Percentiles rank a stretch among this genome's conserved stretches.
Conservation (phyloP, 2,888 invertebrate genomes). For the Phortica okadai region DNA sequence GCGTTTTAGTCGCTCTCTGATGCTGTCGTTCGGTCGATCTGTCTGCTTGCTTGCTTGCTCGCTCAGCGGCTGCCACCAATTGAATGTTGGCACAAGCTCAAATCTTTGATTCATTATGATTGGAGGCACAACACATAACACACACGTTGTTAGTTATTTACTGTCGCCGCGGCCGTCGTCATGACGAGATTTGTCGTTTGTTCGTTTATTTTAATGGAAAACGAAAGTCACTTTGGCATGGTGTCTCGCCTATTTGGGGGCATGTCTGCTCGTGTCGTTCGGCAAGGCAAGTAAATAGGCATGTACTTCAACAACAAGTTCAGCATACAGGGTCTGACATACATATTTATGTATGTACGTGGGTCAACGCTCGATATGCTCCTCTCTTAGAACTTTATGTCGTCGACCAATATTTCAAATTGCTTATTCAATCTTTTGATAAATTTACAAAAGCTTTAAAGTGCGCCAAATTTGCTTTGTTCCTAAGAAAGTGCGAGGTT, state of each 20-base stretch:
- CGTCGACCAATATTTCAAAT: too few relatives aligned
- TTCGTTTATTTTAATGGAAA: constrained; percentile 57
- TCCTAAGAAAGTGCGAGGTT: neutral
- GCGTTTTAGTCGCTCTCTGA: neutral
- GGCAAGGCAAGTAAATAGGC: neutral
- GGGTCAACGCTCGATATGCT: neutral
- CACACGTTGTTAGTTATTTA: neutral
- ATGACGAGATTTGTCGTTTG: constrained; percentile 55
- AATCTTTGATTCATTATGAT: constrained; percentile 47
- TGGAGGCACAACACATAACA: too few relatives aligned
- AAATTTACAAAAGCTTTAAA: too few relatives aligned
- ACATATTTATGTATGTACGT: neutral
- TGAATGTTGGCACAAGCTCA: constrained; percentile 59
- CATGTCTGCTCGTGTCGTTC: neutral
- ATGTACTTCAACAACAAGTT: neutral
- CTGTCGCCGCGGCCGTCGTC: constrained; percentile 50
- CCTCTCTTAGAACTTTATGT: too few relatives aligned
- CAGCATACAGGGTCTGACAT: constrained; percentile 8
- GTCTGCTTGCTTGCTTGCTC: constrained; percentile 34
- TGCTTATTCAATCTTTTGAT: too few relatives aligned
- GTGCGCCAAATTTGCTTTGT: too few relatives aligned
- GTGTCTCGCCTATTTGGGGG: constrained; percentile 7
- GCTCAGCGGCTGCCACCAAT: constrained; percentile 34
- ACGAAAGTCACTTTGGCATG: constrained; percentile 53
- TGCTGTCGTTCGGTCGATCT: constrained; percentile 5